Evolutionary conservation across 2,113 vertebrate genomes (phyloP).

Genomic region (Tapirus terrestris): DNA sequence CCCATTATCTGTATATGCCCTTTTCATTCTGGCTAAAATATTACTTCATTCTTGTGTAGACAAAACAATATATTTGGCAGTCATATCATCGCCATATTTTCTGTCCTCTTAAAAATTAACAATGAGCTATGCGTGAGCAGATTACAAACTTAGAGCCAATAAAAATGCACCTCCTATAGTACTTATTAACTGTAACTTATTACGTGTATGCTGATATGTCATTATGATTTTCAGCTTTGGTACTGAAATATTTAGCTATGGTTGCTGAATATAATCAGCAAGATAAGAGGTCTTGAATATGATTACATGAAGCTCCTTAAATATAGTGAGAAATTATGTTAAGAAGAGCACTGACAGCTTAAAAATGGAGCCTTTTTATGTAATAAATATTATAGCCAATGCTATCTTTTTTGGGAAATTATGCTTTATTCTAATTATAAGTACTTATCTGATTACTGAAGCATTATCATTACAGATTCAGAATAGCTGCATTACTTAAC

Average conservation of each 20-base stretch:
- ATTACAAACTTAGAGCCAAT: constrained; percentile 42
- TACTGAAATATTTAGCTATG: constrained; percentile 59
- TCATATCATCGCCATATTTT: neutral
- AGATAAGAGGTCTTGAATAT: constrained; percentile 68
- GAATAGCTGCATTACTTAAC: constrained; percentile 36
- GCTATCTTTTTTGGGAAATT: constrained; percentile 75
- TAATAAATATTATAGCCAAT: constrained; percentile 80
- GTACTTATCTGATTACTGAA: constrained; percentile 56
- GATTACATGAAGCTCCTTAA: constrained; percentile 60
- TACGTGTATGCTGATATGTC: constrained; percentile 30
- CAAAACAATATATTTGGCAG: neutral
- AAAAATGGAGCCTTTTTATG: constrained; percentile 58
- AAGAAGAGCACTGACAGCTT: constrained; percentile 25
- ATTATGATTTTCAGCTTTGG: constrained; percentile 72
- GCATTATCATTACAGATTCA: constrained; percentile 53
- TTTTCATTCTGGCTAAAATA: constrained; percentile 24
- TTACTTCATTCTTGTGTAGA: neutral
- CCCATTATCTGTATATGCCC: neutral
- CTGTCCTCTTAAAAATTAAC: constrained; percentile 46
- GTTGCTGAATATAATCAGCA: constrained; percentile 65
- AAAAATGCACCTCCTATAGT: neutral
- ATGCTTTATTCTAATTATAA: constrained; percentile 51
- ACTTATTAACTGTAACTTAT: constrained; percentile 64
- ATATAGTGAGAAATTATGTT: constrained; percentile 41
- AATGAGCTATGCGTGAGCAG: neutral